Evolutionary conservation across 2,113 vertebrate species (phyloP), one percentile per base, ranked within the genome.

Genomic region (Erythrocercus mccallii): DNA sequence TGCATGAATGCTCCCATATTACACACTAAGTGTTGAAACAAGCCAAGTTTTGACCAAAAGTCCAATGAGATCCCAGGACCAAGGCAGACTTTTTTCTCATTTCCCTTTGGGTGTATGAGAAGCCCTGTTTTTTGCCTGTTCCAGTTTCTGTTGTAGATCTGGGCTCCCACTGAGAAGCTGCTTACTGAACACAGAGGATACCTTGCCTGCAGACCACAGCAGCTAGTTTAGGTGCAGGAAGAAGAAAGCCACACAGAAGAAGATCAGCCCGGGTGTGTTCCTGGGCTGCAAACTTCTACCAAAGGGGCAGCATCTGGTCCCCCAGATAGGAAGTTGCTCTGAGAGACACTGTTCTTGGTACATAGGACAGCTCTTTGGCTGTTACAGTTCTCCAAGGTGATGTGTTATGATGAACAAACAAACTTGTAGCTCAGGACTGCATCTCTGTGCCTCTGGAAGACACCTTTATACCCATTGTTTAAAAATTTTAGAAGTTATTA

Each of bases 331-430:
- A 48, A 70, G 25, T 8, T 81, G 40, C 42, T 53, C 22, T 42
- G 18, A 68, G 38, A 45, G 8, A 30, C 0, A 0, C 16, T 21
- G 21, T 35, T 92, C 58, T 24, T 51, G 25, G 31, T 22, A 58
- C 0, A 0, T 0, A 1, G 47, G 25, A n/a, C 20, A 42, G 20
- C 4, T 74, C 48, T 82, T 81, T 0, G 2, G 30, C 47, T 62
- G 2, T 54, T 86, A 11, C 33, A 42, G 0, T 28, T 44, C 50
- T 61, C n/a, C 28, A 53, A 57, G n/a, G 50, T 56, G 35, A 30
- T 60, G 25, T 38, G 30, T 42, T 54, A 22, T 3, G 12, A 54
- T 69, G 60, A 45, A n/a, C 18, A 61, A 35, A n/a, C 17, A 33
- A 40, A 20, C 11, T 25, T 1, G 2, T 27, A 65, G 30, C 45